Percentiles rank a stretch among this genome's conserved stretches.
phyloP scores from a whole-genome alignment of 2,888 invertebrate species.

The Clepsis dumicolana region DNA sequence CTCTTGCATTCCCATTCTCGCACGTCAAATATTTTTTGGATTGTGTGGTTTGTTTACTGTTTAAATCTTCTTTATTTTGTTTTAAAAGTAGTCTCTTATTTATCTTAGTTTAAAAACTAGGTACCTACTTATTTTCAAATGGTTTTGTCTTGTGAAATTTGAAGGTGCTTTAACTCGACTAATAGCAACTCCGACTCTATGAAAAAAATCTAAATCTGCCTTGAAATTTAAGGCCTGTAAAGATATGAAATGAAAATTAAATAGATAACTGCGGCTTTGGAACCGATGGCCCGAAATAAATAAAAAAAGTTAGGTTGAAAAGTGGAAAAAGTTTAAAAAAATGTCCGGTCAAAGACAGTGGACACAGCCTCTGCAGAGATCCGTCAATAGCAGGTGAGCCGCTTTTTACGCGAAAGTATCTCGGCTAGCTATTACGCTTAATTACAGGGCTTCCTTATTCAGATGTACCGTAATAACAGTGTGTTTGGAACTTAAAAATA shows the following conservation, averaged over 20 bases:
- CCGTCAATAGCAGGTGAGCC: constrained; percentile 52
- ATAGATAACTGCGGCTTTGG: background rate
- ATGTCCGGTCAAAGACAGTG: constrained; percentile 20
- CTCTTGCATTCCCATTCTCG: constrained; percentile 6
- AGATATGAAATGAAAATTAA: background rate
- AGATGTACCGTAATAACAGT: constrained; percentile 47
- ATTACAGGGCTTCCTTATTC: constrained; percentile 75
- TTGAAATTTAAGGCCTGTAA: too few species aligned
- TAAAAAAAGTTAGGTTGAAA: background rate
- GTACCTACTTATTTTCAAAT: too few species aligned
- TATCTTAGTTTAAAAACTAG: too few species aligned
- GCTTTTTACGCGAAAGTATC: constrained; percentile 76
- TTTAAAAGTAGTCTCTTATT: too few species aligned
- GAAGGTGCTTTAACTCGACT: too few species aligned
- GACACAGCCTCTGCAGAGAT: constrained; percentile 21
- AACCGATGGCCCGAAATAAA: background rate
- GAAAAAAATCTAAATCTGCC: too few species aligned
- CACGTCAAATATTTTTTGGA: background rate
- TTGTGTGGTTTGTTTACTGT: background rate
- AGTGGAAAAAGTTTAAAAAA: background rate
- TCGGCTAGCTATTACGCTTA: constrained; percentile 65
- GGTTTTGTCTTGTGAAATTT: too few species aligned
- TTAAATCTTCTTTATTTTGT: background rate
- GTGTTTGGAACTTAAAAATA: constrained; percentile 38
- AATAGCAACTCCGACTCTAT: too few species aligned